phyloP scores from a whole-genome alignment of 2,888 invertebrate species.

The Heteromurus nitidus region DNA sequence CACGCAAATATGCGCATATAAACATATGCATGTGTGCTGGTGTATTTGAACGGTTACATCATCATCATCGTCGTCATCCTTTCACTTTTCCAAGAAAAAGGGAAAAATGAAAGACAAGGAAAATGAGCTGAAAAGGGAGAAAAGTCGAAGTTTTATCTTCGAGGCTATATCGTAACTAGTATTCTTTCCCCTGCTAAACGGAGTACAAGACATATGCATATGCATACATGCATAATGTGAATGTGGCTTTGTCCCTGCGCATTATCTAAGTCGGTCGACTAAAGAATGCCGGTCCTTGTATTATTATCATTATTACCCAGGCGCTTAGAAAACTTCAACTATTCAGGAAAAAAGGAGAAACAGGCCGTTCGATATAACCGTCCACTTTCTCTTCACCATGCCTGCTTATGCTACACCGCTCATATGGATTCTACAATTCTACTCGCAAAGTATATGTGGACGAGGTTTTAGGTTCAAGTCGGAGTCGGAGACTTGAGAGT shows the following conservation, averaged over 20 bases:
- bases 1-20: too few species aligned
- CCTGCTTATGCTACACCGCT: too few species aligned
- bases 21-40: too few species aligned
- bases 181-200: constrained; percentile 11
- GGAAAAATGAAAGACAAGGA: constrained; percentile 21
- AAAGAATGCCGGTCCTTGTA: constrained; percentile 13
- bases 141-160: background rate
- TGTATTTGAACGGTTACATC: too few species aligned
- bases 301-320: constrained; percentile 22
- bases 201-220: background rate
- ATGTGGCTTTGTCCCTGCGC: background rate
- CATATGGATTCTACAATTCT: too few species aligned
- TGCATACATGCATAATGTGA: background rate
- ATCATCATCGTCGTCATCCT: background rate
- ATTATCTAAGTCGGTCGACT: background rate
- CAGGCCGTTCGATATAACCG: constrained; percentile 19
- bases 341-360: background rate
- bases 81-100: constrained; percentile 4
- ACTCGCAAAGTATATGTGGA: too few species aligned
- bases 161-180: background rate
- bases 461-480: too few species aligned
- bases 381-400: background rate
- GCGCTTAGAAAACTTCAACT: constrained; percentile 17
- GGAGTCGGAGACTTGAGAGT: too few species aligned
- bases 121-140: background rate